Evolutionary conservation across 2,888 invertebrate species (phyloP), one percentile per base, ranked within the genome.

Genomic region (Zeuzera pyrina): DNA sequence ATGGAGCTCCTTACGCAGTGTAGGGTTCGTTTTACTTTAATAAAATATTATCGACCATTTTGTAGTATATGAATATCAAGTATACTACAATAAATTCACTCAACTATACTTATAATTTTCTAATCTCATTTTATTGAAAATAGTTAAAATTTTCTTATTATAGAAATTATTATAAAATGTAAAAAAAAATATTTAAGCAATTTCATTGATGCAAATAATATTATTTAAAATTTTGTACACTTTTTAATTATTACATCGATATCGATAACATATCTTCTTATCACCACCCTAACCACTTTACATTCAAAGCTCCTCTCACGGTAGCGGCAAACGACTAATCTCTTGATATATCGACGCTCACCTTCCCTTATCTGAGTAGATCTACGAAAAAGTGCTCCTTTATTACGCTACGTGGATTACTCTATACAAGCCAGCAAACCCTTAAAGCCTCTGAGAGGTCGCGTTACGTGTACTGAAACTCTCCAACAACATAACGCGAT

Each of bases 291-390:
- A 34, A 49, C 59, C 68, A 68, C 70, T 78, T 77, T 67, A 66
- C 66, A 79, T 78, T 77, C 76, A 72, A 50, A 63, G 65, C 60
- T 41, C 37, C 54, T 49, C 64, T 57, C 58, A 42, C 56, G 51
- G 42, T 46, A 58, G 59, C 64, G 60, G 66, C 58, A 67, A 72
- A 67, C 65, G 73, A 69, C 79, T 79, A 81, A 81, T 81, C 81
- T 72, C 57, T 58, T 79, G 74, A 79, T 79, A 77, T 77, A 79
- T 78, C 68, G 73, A 47, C 69, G 62, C 67, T 74, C 71, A 74
- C 77, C 79, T 79, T 64, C 63, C 63, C 66, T 70, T 76, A 77
- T 73, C 76, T 67, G 48, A 60, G 67, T 23, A 25, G 31, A 74
- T 77, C 76, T 52, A 41, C 57, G 60, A 69, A 78, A 74, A 77